A percentile compares a stretch with the other conserved stretches of the same genome.
Evolutionary conservation across 2,888 invertebrate genomes (phyloP).

Genomic region (Crioceris asparagi): DNA sequence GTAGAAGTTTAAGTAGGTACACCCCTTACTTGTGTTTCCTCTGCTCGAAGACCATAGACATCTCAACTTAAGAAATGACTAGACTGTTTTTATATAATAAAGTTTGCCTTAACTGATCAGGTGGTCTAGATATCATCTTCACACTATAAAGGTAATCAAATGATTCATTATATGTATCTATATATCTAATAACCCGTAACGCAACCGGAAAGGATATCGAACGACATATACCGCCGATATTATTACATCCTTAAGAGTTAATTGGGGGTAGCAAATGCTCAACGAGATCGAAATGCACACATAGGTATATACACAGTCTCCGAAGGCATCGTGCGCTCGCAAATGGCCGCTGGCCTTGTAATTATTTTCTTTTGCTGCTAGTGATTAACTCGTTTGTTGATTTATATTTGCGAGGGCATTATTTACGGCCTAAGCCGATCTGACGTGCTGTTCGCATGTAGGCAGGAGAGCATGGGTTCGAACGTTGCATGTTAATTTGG

Average conservation of each 20-base stretch:
- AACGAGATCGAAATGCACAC: slow-evolving; percentile 9
- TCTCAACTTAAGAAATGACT: too few species aligned
- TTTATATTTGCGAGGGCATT: slow-evolving; percentile 37
- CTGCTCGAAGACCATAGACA: too few species aligned
- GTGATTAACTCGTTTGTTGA: slow-evolving; percentile 42
- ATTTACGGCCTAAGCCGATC: slow-evolving; percentile 35
- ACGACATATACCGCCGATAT: too few species aligned
- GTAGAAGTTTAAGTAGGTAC: too few species aligned
- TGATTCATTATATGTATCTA: too few species aligned
- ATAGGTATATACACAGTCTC: slow-evolving; percentile 9
- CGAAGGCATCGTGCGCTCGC: slow-evolving; percentile 18
- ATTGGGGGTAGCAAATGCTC: slow-evolving; percentile 18
- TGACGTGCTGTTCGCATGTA: slow-evolving; percentile 40
- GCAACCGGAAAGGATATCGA: too few species aligned
- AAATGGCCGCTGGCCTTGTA: slow-evolving; percentile 38
- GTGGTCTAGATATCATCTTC: too few species aligned
- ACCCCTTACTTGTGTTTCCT: too few species aligned
- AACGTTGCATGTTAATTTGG: slow-evolving; percentile 39
- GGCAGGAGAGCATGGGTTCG: slow-evolving; percentile 37
- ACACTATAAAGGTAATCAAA: too few species aligned
- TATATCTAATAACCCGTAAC: too few species aligned
- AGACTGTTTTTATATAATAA: too few species aligned
- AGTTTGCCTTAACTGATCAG: too few species aligned
- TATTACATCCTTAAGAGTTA: slow-evolving; percentile 13
- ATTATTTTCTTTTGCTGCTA: slow-evolving; percentile 40